A percentile compares a stretch with the other conserved stretches of the same genome.
phyloP scores from a whole-genome alignment of 2,888 invertebrate species.

The Mactromeris polynyma region DNA sequence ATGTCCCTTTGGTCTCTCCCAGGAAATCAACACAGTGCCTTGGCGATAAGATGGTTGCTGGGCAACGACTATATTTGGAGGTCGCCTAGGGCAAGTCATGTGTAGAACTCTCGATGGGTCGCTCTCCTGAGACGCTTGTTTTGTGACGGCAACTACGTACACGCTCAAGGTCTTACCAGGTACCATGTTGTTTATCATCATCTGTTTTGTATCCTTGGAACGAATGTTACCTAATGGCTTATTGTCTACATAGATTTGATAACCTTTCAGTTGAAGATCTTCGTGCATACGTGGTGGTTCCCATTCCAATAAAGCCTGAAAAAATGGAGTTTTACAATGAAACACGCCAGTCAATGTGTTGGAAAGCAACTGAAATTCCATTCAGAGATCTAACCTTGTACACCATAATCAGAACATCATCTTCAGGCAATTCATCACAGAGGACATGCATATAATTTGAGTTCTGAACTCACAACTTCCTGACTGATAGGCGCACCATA shows the following conservation, averaged over 20 bases:
- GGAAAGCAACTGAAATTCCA: too few species aligned
- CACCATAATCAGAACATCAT: too few species aligned
- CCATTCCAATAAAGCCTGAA: slow-evolving; percentile 85
- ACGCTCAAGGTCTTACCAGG: slow-evolving; percentile 84
- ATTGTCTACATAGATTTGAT: slow-evolving; percentile 85
- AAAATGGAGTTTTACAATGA: too few species aligned
- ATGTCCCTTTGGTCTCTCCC: slow-evolving; percentile 83
- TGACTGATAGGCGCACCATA: too few species aligned
- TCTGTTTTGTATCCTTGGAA: slow-evolving; percentile 78
- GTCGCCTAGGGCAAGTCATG: slow-evolving; percentile 84
- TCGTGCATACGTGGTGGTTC: slow-evolving; percentile 79
- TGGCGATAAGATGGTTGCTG: slow-evolving; percentile 86
- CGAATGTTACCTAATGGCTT: slow-evolving; percentile 83
- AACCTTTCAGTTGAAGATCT: slow-evolving; percentile 84
- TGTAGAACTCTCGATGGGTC: slow-evolving; percentile 82
- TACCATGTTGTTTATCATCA: slow-evolving; percentile 85
- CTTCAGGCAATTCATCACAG: too few species aligned
- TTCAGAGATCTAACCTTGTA: too few species aligned
- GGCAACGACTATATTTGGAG: slow-evolving; percentile 80
- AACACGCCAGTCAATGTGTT: too few species aligned
- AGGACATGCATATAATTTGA: too few species aligned
- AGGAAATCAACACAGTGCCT: slow-evolving; percentile 85
- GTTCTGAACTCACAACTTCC: too few species aligned
- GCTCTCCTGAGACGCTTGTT: slow-evolving; percentile 83
- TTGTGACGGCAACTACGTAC: slow-evolving; percentile 83